A percentile compares a stretch with the other conserved stretches of the same genome.
phyloP scores from a whole-genome alignment of 1,140 invertebrate species.

The Drosophila azteca region DNA sequence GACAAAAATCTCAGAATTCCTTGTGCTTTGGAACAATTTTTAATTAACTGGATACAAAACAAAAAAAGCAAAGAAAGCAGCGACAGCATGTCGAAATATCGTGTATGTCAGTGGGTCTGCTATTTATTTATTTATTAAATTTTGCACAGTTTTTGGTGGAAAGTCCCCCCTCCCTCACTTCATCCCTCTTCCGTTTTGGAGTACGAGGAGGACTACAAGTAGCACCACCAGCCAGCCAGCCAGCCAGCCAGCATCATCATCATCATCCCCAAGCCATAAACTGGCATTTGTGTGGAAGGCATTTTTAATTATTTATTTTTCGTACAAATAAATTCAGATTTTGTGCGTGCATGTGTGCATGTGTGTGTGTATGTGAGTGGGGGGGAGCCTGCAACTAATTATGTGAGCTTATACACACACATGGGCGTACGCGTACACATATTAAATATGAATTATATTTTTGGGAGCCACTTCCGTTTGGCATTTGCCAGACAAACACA shows the following conservation, averaged over 20 bases:
- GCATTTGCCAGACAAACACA: conserved; percentile 1
- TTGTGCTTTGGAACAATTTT: conserved; percentile 30
- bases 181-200: too few species aligned
- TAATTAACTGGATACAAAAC: conserved; percentile 38
- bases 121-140: conserved; percentile 54
- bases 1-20: not conserved
- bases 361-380: not conserved
- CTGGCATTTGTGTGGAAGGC: too few species aligned
- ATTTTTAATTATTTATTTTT: conserved; percentile 50
- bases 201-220: too few species aligned
- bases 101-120: not conserved
- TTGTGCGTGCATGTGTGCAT: not conserved
- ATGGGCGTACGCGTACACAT: conserved; percentile 1
- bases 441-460: conserved; percentile 52
- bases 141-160: conserved; percentile 41
- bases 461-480: conserved; percentile 36
- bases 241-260: too few species aligned
- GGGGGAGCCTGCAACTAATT: conserved; percentile 33
- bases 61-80: conserved; percentile 1
- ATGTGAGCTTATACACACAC: conserved; percentile 17
- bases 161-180: too few species aligned
- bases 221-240: too few species aligned
- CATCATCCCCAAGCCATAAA: too few species aligned
- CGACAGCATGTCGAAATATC: conserved; percentile 19
- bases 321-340: conserved; percentile 30